Evolutionary conservation across 1,140 invertebrate genomes (phyloP), one percentile per base, ranked within the genome.

Genomic region (Drosophila punjabiensis): DNA sequence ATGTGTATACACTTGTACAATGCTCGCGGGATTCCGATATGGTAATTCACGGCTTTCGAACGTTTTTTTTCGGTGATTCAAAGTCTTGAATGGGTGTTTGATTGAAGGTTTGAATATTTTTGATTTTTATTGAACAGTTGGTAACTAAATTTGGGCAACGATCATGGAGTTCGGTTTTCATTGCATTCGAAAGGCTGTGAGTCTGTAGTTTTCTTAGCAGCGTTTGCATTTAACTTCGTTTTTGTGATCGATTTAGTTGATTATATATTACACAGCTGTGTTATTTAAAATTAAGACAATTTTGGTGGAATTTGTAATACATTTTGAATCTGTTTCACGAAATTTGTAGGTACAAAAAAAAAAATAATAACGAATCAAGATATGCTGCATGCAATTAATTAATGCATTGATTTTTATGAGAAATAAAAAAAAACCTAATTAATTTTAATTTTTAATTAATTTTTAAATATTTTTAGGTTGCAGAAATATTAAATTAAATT

Each of bases 1-100:
- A 79, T 79, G 75, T 79, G 76, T 79, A 75, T 75, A 79, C 76
- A 79, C 76, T 79, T 79, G 65, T 70, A 79, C 65, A 79, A 79
- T 62, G 47, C 76, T 52, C 55, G 50, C 53, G 68, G 55, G 56
- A 71, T 47, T 79, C 63, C 61, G 68, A 80, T 74, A 80, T 80
- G 61, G 78, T 80, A 80, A 79, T 79, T 79, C 67, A 67, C 71
- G 58, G 70, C 67, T 79, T 79, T 79, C 50, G 58, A 59, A 58
- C 59, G 75, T 50, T 69, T 71, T 56, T 53, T 33, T 43, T 55
- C 39, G 68, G 64, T 48, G 64, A 71, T 70, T 79, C 47, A 73
- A 41, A 53, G 67, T 71, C 53, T 76, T 78, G 56, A 78, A 78
- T 78, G 76, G 65, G n/a, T 47, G 59, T 62, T 62, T 78, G 64